Evolutionary conservation across 2,888 invertebrate species (phyloP).

Genomic region (Cotesia congregata): DNA sequence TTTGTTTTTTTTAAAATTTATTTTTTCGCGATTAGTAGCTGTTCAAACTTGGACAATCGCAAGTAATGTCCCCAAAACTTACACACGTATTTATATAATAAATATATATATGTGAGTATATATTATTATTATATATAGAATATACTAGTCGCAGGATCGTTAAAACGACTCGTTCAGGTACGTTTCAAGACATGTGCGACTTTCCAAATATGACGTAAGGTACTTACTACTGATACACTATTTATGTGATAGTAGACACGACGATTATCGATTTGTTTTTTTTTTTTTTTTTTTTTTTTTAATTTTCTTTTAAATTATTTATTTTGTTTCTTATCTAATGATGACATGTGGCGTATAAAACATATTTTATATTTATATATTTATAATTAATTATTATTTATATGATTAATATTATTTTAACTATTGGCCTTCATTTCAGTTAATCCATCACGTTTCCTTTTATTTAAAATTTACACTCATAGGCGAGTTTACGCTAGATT

Average conservation of each 20-base stretch:
- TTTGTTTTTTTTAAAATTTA: no score
- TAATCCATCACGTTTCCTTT: slow-evolving; percentile 13
- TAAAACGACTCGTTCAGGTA: slow-evolving; percentile 27
- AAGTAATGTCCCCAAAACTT: background rate
- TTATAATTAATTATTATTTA: slow-evolving; percentile 47
- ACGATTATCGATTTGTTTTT: slow-evolving; percentile 27
- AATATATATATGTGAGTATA: slow-evolving; percentile 16
- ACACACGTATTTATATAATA: background rate
- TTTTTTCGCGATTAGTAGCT: slow-evolving; percentile 3
- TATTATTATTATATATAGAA: background rate
- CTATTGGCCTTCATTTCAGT: slow-evolving; percentile 7
- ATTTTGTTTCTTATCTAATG: slow-evolving; percentile 46
- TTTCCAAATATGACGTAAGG: slow-evolving; percentile 27
- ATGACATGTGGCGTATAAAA: slow-evolving; percentile 69
- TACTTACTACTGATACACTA: slow-evolving; percentile 22
- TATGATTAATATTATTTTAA: slow-evolving; percentile 43
- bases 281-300: background rate
- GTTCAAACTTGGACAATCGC: background rate
- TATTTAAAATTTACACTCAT: background rate
- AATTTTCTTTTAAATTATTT: no score
- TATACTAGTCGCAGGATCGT: slow-evolving; percentile 14
- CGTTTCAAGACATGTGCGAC: slow-evolving; percentile 20
- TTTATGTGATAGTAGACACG: slow-evolving; percentile 35
- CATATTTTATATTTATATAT: slow-evolving; percentile 64
- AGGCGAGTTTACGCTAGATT: background rate